Base-by-base conservation (phyloP, 2,888 invertebrate species). In the Molorchus minor region DNA sequence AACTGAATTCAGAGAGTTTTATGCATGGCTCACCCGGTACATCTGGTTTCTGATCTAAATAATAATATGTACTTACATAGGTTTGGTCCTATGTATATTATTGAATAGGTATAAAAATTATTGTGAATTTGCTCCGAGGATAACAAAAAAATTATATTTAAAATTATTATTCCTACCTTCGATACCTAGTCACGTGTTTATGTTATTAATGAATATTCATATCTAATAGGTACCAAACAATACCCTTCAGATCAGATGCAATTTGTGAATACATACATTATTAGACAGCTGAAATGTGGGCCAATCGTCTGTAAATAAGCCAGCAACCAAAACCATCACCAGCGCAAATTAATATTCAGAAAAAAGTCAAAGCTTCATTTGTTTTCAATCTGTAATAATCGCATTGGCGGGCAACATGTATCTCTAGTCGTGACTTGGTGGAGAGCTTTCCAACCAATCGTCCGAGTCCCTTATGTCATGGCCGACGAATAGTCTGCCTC, bases 341-440 rank as follows among this genome's bases (percentile, higher is more conserved):
- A 41, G 41, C 45, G 47, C 52, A 55, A 57, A 61, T 64, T 63
- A 62, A 61, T 59, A 61, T 52, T 52, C 56, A 33, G 38, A 58
- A 64, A 66, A 68, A 69, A 61, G 47, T 56, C 60, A 65, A 65
- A 66, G 63, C 63, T 63, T 64, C 64, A 69, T 69, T 70, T 72
- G 71, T 75, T 73, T 73, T 72, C 71, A 70, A 71, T 72, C 71
- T 68, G 68, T 68, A 68, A 65, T 66, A 66, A 67, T 68, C 72
- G 70, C 63, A 69, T 72, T 73, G 73, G 72, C 75, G 73, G 69
- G 70, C 67, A 71, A 68, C 69, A 61, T 70, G 62, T 65, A 70
- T 71, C 70, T 69, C 20, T 35, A 69, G 67, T 74, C 73, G 71
- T 73, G 71, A 74, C 71, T 70, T 61, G 59, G 65, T 64, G 62